Evolutionary conservation across 1,140 invertebrate species (phyloP).

Genomic region (Asbolus verrucosus): DNA sequence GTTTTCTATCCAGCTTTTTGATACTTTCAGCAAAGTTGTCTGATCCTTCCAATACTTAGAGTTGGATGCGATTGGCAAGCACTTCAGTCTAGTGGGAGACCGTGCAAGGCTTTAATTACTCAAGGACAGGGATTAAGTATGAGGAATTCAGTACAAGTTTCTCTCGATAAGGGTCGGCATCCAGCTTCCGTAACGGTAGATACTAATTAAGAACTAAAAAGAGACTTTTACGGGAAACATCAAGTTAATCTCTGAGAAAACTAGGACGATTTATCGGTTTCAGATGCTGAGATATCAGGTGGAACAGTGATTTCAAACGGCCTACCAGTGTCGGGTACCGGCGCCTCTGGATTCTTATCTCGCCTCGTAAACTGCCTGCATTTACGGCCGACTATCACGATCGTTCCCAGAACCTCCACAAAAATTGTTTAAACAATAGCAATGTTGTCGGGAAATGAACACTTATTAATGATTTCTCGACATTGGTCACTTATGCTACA

Average conservation of each 20-base stretch:
- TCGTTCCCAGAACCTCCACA: constrained; percentile 38
- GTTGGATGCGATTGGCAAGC: no score
- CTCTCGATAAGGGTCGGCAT: constrained; percentile 34
- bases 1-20: no score
- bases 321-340: constrained; percentile 40
- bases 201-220: constrained; percentile 51
- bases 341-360: constrained; percentile 51
- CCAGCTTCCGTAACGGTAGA: constrained; percentile 38
- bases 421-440: constrained; percentile 42
- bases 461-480: constrained; percentile 53
- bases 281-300: constrained; percentile 42
- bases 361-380: constrained; percentile 41
- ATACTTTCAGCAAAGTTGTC: no score
- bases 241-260: constrained; percentile 43
- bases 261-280: constrained; percentile 48
- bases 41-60: no score
- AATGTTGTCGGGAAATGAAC: constrained; percentile 40
- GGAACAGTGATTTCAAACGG: constrained; percentile 47
- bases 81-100: no score
- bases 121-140: not conserved
- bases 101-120: no score
- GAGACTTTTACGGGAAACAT: constrained; percentile 41
- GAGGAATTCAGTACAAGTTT: constrained; percentile 14
- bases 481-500: constrained; percentile 35
- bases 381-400: constrained; percentile 35